Base-by-base conservation (phyloP, 2,113 vertebrate genomes). In the Leucoraja erinaceus region DNA sequence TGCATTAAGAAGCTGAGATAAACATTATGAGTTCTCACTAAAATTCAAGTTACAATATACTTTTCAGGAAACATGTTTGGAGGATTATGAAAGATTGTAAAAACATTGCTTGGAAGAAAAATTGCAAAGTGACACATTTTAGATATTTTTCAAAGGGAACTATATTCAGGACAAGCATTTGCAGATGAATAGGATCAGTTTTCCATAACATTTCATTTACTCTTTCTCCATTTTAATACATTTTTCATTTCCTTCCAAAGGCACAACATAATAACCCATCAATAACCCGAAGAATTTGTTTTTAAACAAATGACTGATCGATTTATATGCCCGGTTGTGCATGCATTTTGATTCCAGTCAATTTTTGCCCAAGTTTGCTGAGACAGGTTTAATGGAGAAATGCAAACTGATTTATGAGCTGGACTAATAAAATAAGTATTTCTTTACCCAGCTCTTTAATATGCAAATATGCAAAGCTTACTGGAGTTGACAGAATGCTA, bases 391-490 rank as follows among this genome's bases (percentile, higher is more conserved):
- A 91, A 91, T 91, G 90, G 90, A 72, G 90, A 72, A 91, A 91
- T 98, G 98, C 98, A 98, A 98, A 97, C 97, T 98, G 98, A 99
- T 99, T 99, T 99, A 99, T 99, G 97, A 97, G 97, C 97, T 97
- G 96, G 95, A 96, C 97, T 98, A 98, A 99, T 99, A 98, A 99
- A 99, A 97, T 96, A 97, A 97, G 97, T 97, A 96, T 96, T 97
- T 96, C 97, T 97, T 97, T 97, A 97, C 96, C 97, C 95, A 96
- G 97, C 98, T 98, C 97, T 99, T 99, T 99, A 99, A 99, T 99
- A 99, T 99, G 98, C 98, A 97, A 98, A 98, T 98, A 99, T 99
- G 98, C 98, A 98, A 97, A 99, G 98, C 98, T 98, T 98, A 98
- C 97, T 97, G 96, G 96, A 96, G 95, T 97, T 98, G 98, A 99